Base-by-base conservation (phyloP, 2,888 invertebrate genomes). In the Hyposoter dolosus region DNA sequence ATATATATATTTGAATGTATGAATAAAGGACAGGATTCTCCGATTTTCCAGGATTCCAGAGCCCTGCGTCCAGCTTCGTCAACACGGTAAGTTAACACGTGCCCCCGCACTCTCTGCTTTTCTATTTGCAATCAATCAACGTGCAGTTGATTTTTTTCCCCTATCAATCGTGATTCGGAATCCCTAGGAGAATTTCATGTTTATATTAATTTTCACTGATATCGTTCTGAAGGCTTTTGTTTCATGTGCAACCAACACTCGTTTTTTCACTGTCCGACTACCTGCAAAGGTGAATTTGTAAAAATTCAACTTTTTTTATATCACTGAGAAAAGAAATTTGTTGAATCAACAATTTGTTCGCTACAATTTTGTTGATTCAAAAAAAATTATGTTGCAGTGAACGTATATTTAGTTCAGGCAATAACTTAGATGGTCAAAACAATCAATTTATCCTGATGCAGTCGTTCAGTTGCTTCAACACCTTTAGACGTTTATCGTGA, bases 31-130 rank as follows among this genome's bases (percentile, higher is more conserved):
- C 50, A 50, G 84, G 75, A 83, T 86, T 81, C 74, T 74, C 45
- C 74, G 83, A 43, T 83, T 85, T 76, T 77, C 71, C 60, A 83
- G 66, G 75, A 74, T 82, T 40, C 10, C 80, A 40, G 63, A 84
- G 72, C 72, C 79, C 81, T 81, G 78, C 77, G 74, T 65, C 69
- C 83, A 78, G 81, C 86, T 86, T 83, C 86, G 86, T 82, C 35
- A 69, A 69, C 60, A 78, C 78, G 86, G 86, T 84, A 23, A 83
- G 86, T 65, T 19, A 32, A 12, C 17, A 32, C 32, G n/a, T 43
- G 60, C 28, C 28, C 56, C 28, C 56, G 15, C 56, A 15, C 28
- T 23, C 12, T 60, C 23, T 19, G 28, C 15, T 60, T 28, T 28
- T 28, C 5, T 60, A 60, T 15, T 60, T 12, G 1, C 28, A 28